These are phyloP conservation scores for Oreotrochilus melanogaster DNA, from an alignment of 2,113 vertebrate genomes.

Conservation along the genomic window DNA sequence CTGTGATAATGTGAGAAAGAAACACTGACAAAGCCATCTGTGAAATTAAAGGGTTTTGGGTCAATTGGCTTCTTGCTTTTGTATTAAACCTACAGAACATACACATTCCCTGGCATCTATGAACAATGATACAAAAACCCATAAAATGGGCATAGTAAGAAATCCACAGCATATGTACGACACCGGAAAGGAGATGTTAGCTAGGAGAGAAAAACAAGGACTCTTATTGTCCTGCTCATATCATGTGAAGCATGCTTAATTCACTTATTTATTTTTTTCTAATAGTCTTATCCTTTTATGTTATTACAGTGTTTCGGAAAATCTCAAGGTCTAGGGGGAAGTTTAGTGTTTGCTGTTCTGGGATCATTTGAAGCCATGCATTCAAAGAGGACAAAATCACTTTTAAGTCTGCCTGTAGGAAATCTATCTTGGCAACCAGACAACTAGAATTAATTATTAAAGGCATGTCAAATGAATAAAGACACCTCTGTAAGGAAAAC, in stretches of 20 bases:
- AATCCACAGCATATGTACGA: not conserved
- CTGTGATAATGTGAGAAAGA: not conserved
- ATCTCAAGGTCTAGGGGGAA: conserved; percentile 80
- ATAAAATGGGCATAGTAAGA: not conserved
- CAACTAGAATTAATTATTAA: conserved; percentile 90
- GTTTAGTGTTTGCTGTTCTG: conserved; percentile 88
- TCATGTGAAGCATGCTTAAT: conserved; percentile 13
- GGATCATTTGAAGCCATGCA: conserved; percentile 89
- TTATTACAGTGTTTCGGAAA: conserved; percentile 77
- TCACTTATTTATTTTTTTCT: conserved; percentile 57
- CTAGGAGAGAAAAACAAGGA: conserved; percentile 30
- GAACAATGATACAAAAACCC: not conserved
- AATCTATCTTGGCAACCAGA: conserved; percentile 86
- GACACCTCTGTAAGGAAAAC: conserved; percentile 86
- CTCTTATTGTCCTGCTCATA: conserved; percentile 37
- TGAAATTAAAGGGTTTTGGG: not conserved
- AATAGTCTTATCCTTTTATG: conserved; percentile 63
- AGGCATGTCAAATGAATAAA: conserved; percentile 87
- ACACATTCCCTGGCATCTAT: not conserved
- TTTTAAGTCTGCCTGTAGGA: conserved; percentile 90
- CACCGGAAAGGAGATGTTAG: not conserved
- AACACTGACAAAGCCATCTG: not conserved
- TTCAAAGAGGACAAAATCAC: conserved; percentile 89
- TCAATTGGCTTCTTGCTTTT: not conserved
- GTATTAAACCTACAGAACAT: not conserved